Conservation (phyloP, 2,797 vertebrate genomes). For the Scyliorhinus canicula region DNA sequence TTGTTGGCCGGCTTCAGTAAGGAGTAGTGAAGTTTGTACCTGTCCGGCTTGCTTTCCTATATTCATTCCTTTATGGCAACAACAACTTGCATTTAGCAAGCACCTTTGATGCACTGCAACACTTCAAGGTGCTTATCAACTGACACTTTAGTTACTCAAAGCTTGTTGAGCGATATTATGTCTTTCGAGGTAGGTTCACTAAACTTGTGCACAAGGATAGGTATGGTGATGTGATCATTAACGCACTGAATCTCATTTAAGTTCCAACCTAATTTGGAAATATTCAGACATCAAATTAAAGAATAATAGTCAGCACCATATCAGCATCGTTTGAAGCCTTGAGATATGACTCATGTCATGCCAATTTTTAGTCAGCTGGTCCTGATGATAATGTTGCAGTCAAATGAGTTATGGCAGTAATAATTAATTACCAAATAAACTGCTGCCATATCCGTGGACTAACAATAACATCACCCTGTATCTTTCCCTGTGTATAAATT, state of each 20-base stretch:
- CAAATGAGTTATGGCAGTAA: background rate
- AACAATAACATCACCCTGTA: background rate
- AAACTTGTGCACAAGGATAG: background rate
- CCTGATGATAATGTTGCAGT: background rate
- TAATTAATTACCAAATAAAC: constrained; percentile 5
- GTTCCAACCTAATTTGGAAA: constrained; percentile 27
- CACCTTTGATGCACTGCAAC: background rate
- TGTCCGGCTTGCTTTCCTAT: background rate
- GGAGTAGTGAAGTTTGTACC: background rate
- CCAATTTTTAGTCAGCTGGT: constrained; percentile 21
- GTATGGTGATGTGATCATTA: background rate
- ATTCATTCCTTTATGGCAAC: background rate
- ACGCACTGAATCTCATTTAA: background rate
- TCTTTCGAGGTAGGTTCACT: background rate
- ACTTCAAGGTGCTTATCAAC: background rate
- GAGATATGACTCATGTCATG: background rate
- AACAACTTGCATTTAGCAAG: background rate
- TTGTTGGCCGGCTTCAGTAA: background rate
- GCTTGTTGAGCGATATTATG: background rate
- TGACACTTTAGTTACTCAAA: background rate
- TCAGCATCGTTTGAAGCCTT: background rate
- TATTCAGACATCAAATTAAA: background rate
- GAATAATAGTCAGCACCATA: constrained; percentile 10
- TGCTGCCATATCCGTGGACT: background rate
- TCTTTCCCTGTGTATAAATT: background rate